A percentile compares a stretch with the other conserved stretches of the same genome.
Conservation (phyloP, 2,113 vertebrate genomes). For the Cyprinodon variegatus region DNA sequence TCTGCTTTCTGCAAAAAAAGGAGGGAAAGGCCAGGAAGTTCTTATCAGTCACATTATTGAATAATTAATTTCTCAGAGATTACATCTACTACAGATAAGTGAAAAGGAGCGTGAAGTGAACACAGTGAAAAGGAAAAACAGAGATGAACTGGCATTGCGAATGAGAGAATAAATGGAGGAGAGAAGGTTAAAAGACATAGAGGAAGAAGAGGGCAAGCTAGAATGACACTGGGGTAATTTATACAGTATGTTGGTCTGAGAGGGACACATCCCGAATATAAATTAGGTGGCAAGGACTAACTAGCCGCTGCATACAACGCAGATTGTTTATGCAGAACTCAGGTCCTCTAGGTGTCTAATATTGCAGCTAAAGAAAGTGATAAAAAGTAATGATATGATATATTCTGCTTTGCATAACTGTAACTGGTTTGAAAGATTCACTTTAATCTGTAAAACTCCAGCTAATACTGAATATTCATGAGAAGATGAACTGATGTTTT, state of each 20-base stretch:
- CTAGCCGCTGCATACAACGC: slow-evolving; percentile 12
- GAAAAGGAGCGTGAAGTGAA: slow-evolving; percentile 2
- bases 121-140: not conserved
- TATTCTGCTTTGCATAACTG: not conserved
- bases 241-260: slow-evolving; percentile 41
- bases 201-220: slow-evolving; percentile 10
- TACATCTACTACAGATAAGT: slow-evolving; percentile 1
- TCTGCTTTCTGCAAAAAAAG: slow-evolving; percentile 90
- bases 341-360: slow-evolving; percentile 31
- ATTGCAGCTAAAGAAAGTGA: slow-evolving; percentile 12
- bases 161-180: not conserved
- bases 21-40: not conserved
- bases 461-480: not conserved
- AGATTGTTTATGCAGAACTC: slow-evolving; percentile 30
- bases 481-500: not conserved
- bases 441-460: not conserved
- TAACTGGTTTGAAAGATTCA: not conserved
- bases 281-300: slow-evolving; percentile 41
- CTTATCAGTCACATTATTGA: not conserved
- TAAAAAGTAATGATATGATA: slow-evolving; percentile 1
- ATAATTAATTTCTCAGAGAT: slow-evolving; percentile 1
- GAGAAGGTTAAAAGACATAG: slow-evolving; percentile 16
- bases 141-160: not conserved
- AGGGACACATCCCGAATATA: slow-evolving; percentile 49
- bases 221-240: slow-evolving; percentile 50